These are phyloP conservation scores for Forbesichthys papilliferus DNA, from an alignment of 2,113 vertebrate genomes.

Conservation along the genomic window DNA sequence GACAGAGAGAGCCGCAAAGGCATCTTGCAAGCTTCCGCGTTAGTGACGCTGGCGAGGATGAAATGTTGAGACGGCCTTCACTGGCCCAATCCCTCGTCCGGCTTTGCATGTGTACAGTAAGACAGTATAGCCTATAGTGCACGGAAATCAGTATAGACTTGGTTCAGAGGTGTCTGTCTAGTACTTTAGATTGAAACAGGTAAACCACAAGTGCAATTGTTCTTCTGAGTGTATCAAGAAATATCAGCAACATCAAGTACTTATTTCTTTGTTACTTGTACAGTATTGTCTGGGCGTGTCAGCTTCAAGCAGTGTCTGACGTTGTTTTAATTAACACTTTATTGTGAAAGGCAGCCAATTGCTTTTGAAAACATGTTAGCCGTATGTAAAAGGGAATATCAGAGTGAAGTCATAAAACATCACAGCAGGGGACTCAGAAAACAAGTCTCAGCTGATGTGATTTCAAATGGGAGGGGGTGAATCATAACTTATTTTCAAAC, in stretches of 20 bases:
- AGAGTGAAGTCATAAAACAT: constrained; percentile 40
- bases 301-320: constrained; percentile 39
- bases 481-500: constrained; percentile 45
- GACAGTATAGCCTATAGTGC: too few species aligned
- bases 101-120: too few species aligned
- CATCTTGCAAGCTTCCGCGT: constrained; percentile 46
- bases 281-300: constrained; percentile 28
- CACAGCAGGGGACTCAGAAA: constrained; percentile 41
- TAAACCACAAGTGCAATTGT: too few species aligned
- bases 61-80: constrained; percentile 6
- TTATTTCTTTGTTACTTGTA: constrained; percentile 36
- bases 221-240: too few species aligned
- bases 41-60: constrained; percentile 49
- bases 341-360: constrained; percentile 48
- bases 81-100: constrained; percentile 16
- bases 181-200: too few species aligned
- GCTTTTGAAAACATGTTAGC: constrained; percentile 49
- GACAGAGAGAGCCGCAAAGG: constrained; percentile 66
- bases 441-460: constrained; percentile 54
- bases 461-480: constrained; percentile 57
- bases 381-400: constrained; percentile 44
- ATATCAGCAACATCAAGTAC: background rate
- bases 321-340: constrained; percentile 42
- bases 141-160: too few species aligned
- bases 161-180: too few species aligned